These are phyloP conservation scores for Varanus salvator DNA, from an alignment of 2,113 vertebrate genomes.

Conservation along the genomic window DNA sequence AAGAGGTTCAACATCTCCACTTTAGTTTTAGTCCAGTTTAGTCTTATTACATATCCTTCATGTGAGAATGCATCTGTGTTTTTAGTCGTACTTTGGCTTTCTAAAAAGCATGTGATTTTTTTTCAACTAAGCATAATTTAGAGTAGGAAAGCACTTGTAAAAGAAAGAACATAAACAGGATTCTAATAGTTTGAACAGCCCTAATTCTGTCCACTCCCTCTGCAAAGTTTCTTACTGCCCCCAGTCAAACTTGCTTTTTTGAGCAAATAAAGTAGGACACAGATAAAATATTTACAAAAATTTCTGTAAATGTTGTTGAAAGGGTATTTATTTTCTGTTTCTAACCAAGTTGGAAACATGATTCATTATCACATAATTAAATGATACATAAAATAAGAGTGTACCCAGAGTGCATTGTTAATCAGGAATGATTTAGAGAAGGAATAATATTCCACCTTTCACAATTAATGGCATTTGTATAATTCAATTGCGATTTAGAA, in stretches of 20 bases:
- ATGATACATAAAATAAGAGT: not conserved
- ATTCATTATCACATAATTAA: conserved; percentile 42
- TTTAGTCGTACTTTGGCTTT: not conserved
- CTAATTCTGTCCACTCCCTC: no score
- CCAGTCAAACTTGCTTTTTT: no score
- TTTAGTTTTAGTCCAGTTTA: not conserved
- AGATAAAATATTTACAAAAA: conserved; percentile 29
- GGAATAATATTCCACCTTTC: not conserved
- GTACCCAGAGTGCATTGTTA: conserved; percentile 31
- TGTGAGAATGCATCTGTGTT: not conserved
- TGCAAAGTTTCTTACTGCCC: no score
- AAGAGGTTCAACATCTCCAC: not conserved
- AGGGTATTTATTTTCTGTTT: conserved; percentile 5
- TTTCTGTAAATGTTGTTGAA: conserved; percentile 48
- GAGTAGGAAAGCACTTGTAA: not conserved
- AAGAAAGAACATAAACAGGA: not conserved
- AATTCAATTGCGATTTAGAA: not conserved
- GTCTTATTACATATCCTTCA: not conserved
- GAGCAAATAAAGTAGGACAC: not conserved
- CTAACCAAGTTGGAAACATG: conserved; percentile 36
- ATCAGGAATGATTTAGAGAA: conserved; percentile 26
- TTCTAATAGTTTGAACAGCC: conserved; percentile 8
- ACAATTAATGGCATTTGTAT: not conserved
- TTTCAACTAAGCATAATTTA: not conserved
- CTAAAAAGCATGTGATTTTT: not conserved